Base-by-base conservation (phyloP, 2,797 vertebrate species). In the Catamblyrhynchus diadema region DNA sequence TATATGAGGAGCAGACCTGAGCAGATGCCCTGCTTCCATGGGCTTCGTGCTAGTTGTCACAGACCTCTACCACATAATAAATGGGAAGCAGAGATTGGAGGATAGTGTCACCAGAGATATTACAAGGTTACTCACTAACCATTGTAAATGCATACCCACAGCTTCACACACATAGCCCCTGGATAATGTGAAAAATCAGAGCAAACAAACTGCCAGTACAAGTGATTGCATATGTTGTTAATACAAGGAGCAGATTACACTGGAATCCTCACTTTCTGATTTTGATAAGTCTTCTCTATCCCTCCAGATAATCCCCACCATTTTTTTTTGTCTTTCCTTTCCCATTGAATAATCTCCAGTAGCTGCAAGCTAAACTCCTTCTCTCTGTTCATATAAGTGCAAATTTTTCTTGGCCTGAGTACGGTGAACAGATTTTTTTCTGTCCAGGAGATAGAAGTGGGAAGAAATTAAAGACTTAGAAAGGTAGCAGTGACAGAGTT, bases 151-250 rank as follows among this genome's bases (percentile, higher is more conserved):
- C 60, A 35, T 33, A 15, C 32, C 41, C 5, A 6, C 41, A 60
- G 42, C 64, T 86, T 93, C 82, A 77, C 27, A 57, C 14, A 28
- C 30, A 14, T 6, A 61, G 74, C 17, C 59, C 44, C 62, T 35
- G 66, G 28, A 65, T 88, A 90, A 86, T n/a, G 41, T 25, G 60
- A 81, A 80, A 90, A 96, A 80, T 81, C 39, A 41, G 51, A 91
- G 50, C 37, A 74, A 93, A 62, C 37, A 77, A 84, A 51, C 73
- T 78, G 54, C 67, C 42, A 53, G 66, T 45, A 51, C n/a, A 65
- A 54, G 70, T 90, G 75, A 48, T n/a, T n/a, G n/a, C n/a, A n/a
- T n/a, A n/a, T 81, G 47, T 88, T 92, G 65, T 78, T 90, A 90
- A 67, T 61, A 57, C 24, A 65, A 81, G 71, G 39, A 86, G 27